phyloP scores from a whole-genome alignment of 2,113 vertebrate genomes.

The Entosphenus tridentatus region DNA sequence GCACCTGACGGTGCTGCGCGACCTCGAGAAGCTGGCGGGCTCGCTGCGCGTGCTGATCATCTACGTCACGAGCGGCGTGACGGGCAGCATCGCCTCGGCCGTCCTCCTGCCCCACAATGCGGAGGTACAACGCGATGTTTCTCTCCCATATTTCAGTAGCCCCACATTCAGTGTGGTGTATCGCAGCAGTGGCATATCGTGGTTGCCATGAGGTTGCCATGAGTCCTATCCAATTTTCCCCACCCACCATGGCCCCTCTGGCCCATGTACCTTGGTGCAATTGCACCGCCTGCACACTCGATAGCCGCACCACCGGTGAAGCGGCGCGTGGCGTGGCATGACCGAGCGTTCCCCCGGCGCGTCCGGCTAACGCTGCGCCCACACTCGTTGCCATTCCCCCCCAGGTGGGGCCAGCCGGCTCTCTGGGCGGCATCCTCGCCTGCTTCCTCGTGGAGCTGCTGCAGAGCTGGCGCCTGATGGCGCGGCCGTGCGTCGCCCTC shows the following conservation, averaged over 20 bases:
- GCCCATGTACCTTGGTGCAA: too few relatives aligned
- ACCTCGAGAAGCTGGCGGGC: constrained; percentile 83
- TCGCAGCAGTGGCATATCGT: too few relatives aligned
- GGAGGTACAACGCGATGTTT: constrained; percentile 30
- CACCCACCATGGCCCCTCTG: too few relatives aligned
- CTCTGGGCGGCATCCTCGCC: constrained; percentile 75
- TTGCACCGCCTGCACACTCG: too few relatives aligned
- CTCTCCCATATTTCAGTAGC: too few relatives aligned
- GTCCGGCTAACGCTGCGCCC: too few relatives aligned
- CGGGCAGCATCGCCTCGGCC: constrained; percentile 71
- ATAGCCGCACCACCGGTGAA: too few relatives aligned
- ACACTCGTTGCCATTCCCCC: background rate
- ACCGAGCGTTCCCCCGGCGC: too few relatives aligned
- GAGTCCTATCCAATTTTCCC: too few relatives aligned
- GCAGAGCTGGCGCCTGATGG: constrained; percentile 78
- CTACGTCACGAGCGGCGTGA: constrained; percentile 71
- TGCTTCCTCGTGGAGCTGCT: constrained; percentile 89
- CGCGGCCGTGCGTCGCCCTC: constrained; percentile 78
- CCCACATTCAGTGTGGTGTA: too few relatives aligned
- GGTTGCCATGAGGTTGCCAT: too few relatives aligned
- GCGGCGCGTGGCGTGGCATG: too few relatives aligned
- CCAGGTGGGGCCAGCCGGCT: constrained; percentile 69
- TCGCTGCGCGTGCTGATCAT: constrained; percentile 82
- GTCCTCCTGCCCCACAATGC: constrained; percentile 78
- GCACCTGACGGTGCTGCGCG: constrained; percentile 82